Conservation (phyloP, 64 coral and sea anemone species). For the Montipora cactus region DNA sequence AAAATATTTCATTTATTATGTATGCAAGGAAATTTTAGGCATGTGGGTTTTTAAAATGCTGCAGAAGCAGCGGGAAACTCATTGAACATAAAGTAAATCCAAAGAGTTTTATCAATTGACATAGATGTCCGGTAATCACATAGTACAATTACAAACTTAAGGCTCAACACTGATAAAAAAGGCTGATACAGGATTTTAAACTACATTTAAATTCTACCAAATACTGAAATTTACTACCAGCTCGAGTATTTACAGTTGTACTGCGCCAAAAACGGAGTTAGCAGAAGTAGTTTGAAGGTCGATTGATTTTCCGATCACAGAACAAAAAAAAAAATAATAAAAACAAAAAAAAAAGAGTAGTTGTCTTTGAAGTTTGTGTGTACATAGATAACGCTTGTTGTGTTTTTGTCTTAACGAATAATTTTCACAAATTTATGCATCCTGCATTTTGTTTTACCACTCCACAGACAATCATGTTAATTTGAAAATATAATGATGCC, state of each 20-base stretch:
- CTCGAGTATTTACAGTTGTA: background rate
- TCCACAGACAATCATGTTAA: background rate
- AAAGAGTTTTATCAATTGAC: background rate
- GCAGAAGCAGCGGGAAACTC: background rate
- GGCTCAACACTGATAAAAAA: background rate
- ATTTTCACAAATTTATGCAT: background rate
- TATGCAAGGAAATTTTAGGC: background rate
- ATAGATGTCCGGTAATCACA: background rate
- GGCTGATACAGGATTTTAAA: background rate
- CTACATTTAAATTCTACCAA: background rate
- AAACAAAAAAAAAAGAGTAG: background rate
- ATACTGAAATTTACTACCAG: background rate
- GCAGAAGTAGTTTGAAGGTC: background rate
- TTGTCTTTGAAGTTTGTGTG: background rate
- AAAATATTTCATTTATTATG: background rate
- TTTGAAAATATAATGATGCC: background rate
- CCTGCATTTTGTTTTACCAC: background rate
- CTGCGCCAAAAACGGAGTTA: background rate
- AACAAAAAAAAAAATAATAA: background rate
- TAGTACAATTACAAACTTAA: background rate
- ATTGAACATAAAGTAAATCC: background rate
- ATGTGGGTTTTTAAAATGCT: background rate
- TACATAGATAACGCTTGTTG: background rate
- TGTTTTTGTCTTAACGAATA: background rate
- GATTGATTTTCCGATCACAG: background rate